Conservation (phyloP, 2,797 vertebrate species). For the Chanos chanos region DNA sequence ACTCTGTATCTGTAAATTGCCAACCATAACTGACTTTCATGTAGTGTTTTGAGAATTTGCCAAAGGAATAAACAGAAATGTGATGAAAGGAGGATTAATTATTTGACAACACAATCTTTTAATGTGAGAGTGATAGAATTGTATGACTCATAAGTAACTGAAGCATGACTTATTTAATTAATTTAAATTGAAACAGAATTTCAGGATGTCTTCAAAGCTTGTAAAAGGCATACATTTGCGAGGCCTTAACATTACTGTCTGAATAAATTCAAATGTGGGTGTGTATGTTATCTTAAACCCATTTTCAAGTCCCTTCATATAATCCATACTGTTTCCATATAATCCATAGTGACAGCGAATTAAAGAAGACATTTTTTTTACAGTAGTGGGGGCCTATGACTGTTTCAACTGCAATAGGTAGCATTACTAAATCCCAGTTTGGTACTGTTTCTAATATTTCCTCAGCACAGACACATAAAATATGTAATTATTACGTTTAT, state of each 20-base stretch:
- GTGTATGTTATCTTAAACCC: constrained; percentile 45
- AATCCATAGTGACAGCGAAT: too few species aligned
- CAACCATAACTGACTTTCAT: neutral
- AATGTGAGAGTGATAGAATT: neutral
- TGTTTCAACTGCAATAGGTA: too few species aligned
- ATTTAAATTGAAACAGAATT: neutral
- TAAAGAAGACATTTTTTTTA: too few species aligned
- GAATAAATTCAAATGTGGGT: constrained; percentile 45
- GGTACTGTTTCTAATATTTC: too few species aligned
- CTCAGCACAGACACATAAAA: too few species aligned
- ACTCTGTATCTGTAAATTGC: neutral
- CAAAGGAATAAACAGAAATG: neutral
- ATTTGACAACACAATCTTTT: neutral
- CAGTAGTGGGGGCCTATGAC: too few species aligned
- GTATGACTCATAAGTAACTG: neutral
- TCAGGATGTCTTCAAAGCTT: neutral
- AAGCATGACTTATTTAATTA: neutral
- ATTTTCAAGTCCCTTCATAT: constrained; percentile 17
- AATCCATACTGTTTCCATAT: constrained; percentile 35
- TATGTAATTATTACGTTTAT: too few species aligned
- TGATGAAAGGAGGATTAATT: neutral
- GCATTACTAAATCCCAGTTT: too few species aligned
- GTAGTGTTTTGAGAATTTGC: too few species aligned
- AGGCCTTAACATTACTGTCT: too few species aligned
- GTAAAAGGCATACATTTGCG: constrained; percentile 20